These are phyloP conservation scores for Pelagia noctiluca DNA, from an alignment of 30 jellyfish, hydroid and myxozoan species.

Conservation along the genomic window DNA sequence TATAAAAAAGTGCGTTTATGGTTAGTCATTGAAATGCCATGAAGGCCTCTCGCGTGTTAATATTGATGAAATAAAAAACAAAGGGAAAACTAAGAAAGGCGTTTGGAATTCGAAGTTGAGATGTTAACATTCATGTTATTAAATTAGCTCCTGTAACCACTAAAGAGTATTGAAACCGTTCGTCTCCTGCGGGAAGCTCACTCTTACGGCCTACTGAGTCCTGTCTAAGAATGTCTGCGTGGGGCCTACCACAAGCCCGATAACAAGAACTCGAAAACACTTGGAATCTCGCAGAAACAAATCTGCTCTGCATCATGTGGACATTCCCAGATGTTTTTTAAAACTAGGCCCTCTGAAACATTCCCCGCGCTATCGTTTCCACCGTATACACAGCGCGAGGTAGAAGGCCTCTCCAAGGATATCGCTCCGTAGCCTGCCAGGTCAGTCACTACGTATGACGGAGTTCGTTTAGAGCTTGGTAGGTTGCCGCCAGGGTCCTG, in stretches of 20 bases:
- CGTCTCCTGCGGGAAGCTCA: conserved; percentile 76
- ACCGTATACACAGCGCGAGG: conserved; percentile 68
- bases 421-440: conserved; percentile 71
- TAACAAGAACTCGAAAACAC: conserved; percentile 57
- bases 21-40: too few species aligned
- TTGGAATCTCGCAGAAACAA: conserved; percentile 38
- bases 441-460: conserved; percentile 75
- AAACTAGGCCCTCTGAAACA: conserved; percentile 48
- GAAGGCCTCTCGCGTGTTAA: too few species aligned
- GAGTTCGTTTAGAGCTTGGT: conserved; percentile 71
- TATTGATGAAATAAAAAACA: too few species aligned
- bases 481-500: conserved; percentile 85
- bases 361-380: conserved; percentile 80
- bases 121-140: too few species aligned
- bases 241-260: conserved; percentile 78
- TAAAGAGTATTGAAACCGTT: conserved; percentile 42
- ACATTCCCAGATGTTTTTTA: conserved; percentile 65
- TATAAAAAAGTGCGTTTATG: too few species aligned
- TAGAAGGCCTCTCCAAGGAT: conserved; percentile 58
- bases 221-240: too few species aligned
- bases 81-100: too few species aligned
- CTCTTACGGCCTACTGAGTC: conserved; percentile 56
- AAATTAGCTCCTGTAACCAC: too few species aligned
- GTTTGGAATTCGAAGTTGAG: too few species aligned
- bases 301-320: conserved; percentile 67